Conservation (phyloP, 2,797 vertebrate species). For the Darevskia nairensis region DNA sequence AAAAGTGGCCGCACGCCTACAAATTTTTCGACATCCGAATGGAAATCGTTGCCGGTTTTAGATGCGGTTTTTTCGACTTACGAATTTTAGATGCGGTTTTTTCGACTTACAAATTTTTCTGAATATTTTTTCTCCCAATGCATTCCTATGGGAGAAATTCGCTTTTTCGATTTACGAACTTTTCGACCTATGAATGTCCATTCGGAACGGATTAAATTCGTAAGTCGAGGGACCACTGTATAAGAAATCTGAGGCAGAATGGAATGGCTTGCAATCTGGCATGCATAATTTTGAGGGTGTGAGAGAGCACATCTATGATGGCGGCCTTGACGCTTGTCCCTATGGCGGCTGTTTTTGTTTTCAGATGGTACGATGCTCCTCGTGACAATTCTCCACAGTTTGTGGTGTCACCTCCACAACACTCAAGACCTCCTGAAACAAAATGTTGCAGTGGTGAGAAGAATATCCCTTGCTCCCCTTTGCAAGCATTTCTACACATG, state of each 20-base stretch:
- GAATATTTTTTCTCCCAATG: too few relatives aligned
- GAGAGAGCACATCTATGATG: not conserved
- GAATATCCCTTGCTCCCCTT: conserved; percentile 7
- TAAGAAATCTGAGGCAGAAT: not conserved
- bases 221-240: not conserved
- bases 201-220: too few relatives aligned
- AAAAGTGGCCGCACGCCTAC: too few relatives aligned
- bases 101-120: too few relatives aligned
- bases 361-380: not conserved
- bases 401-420: not conserved
- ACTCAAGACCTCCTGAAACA: not conserved
- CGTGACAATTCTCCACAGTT: not conserved
- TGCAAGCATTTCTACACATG: not conserved
- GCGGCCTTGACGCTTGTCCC: not conserved
- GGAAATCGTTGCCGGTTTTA: too few relatives aligned
- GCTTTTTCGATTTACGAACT: too few relatives aligned
- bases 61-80: too few relatives aligned
- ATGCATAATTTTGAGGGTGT: not conserved
- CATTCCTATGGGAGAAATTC: too few relatives aligned
- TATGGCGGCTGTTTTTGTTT: not conserved
- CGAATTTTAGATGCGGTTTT: too few relatives aligned
- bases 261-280: not conserved
- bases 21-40: too few relatives aligned
- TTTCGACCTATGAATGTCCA: too few relatives aligned
- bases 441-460: not conserved